Percentiles rank a stretch among this genome's conserved stretches.
phyloP scores from a whole-genome alignment of 2,113 vertebrate species.

The Machaerirhynchus nigripectus region DNA sequence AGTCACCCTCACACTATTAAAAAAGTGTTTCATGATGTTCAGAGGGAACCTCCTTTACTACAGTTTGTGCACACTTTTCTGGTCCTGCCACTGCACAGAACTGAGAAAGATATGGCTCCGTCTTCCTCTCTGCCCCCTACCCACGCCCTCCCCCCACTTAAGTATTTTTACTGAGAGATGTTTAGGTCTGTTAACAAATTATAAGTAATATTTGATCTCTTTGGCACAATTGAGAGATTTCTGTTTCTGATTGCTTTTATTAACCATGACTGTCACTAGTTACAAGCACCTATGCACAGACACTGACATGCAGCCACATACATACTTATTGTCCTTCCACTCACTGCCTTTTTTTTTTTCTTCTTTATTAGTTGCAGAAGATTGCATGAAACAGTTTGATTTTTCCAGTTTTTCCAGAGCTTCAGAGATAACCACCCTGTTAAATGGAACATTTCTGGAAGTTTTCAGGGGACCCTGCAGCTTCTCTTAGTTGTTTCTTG shows the following conservation, averaged over 20 bases:
- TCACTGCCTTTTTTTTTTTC: not conserved
- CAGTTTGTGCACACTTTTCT: not conserved
- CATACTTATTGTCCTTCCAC: not conserved
- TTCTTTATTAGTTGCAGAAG: not conserved
- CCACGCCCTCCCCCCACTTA: accelerated
- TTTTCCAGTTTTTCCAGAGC: not conserved
- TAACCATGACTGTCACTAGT: not conserved
- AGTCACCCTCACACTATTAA: not conserved
- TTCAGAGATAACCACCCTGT: not conserved
- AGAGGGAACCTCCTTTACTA: not conserved
- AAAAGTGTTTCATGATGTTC: not conserved
- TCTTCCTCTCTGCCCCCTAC: accelerated
- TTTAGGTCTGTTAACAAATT: not conserved
- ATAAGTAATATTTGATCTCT: not conserved
- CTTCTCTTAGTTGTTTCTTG: not conserved
- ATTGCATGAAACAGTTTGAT: not conserved
- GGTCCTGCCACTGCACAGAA: not conserved
- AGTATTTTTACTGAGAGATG: not conserved
- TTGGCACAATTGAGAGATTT: not conserved
- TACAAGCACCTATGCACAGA: not conserved
- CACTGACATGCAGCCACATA: not conserved
- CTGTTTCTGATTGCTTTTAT: not conserved
- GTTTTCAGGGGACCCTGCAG: not conserved
- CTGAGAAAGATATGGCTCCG: not conserved
- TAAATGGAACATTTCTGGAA: not conserved